Percentiles rank a stretch among this genome's conserved stretches.
Conservation (phyloP, 2,888 invertebrate genomes). For the Mystacides longicornis region DNA sequence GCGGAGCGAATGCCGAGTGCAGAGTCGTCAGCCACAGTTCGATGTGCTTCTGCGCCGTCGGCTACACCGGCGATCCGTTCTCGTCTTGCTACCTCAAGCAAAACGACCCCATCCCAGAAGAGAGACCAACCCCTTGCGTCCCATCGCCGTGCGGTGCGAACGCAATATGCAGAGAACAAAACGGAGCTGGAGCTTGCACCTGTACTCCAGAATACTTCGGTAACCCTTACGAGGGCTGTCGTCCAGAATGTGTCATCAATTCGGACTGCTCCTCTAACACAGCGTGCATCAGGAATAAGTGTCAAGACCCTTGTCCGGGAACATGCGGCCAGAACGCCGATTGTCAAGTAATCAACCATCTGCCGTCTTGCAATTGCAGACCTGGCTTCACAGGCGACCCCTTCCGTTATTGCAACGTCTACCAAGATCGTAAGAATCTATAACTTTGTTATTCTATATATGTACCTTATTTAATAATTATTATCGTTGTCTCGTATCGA, state of each 20-base stretch:
- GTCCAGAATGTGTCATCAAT: constrained; percentile 84
- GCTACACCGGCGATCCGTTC: constrained; percentile 73
- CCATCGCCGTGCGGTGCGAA: constrained; percentile 83
- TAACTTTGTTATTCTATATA: neutral
- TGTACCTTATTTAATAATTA: constrained; percentile 17
- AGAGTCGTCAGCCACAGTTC: constrained; percentile 64
- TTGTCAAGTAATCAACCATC: constrained; percentile 76
- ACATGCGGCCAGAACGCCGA: constrained; percentile 78
- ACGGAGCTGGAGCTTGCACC: constrained; percentile 73
- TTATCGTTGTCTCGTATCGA: neutral
- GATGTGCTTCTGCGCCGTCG: constrained; percentile 62
- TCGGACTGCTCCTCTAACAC: constrained; percentile 70
- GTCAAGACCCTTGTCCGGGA: constrained; percentile 74
- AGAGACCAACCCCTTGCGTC: constrained; percentile 61
- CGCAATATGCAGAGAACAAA: constrained; percentile 74
- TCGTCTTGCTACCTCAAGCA: constrained; percentile 58
- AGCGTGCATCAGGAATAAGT: constrained; percentile 78
- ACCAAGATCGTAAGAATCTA: constrained; percentile 38
- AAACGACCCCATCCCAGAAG: constrained; percentile 51
- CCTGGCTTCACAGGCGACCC: constrained; percentile 74
- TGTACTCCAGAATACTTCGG: constrained; percentile 78
- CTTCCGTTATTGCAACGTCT: constrained; percentile 61
- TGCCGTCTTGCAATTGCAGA: constrained; percentile 69
- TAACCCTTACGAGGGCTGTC: constrained; percentile 77
- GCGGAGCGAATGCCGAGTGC: constrained; percentile 65